A percentile compares a stretch with the other conserved stretches of the same genome.
These are phyloP conservation scores for Margaritifera margaritifera DNA, from an alignment of 2,888 invertebrate species.

Conservation along the genomic window DNA sequence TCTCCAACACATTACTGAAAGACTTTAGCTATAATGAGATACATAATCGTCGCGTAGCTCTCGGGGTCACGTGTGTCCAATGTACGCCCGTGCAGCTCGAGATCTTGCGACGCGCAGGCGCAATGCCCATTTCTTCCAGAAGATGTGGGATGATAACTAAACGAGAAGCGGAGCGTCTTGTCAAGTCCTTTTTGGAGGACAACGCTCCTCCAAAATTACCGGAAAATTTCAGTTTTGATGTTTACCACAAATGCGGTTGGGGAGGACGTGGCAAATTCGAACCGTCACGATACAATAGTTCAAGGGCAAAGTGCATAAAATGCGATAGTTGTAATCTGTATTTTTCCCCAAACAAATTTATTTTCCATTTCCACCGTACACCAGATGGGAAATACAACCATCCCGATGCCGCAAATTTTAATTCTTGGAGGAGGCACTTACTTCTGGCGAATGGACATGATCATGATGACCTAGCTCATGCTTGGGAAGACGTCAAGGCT, in stretches of 20 bases:
- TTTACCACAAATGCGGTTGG: slow-evolving; percentile 96
- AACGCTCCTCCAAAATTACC: slow-evolving; percentile 80
- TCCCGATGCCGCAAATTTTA: slow-evolving; percentile 98
- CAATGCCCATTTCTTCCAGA: slow-evolving; percentile 72
- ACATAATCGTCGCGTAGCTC: slow-evolving; percentile 89
- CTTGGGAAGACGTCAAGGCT: slow-evolving; percentile 98
- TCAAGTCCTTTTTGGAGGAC: slow-evolving; percentile 93
- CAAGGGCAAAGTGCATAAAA: slow-evolving; percentile 97
- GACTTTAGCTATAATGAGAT: slow-evolving; percentile 99
- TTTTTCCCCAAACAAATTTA: slow-evolving; percentile 99
- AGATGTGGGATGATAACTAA: slow-evolving; percentile 91
- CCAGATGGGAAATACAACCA: slow-evolving; percentile 82
- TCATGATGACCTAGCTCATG: slow-evolving; percentile 74
- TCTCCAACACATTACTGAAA: slow-evolving; percentile 94
- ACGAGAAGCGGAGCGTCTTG: slow-evolving; percentile 90
- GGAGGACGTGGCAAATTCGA: slow-evolving; percentile 83
- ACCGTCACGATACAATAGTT: slow-evolving; percentile 77
- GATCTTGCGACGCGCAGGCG: slow-evolving; percentile 88
- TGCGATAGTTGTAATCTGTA: slow-evolving; percentile 94
- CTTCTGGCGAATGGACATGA: slow-evolving; percentile 80
- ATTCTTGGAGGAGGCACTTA: slow-evolving; percentile 97
- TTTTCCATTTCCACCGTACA: slow-evolving; percentile 93
- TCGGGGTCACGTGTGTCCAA: slow-evolving; percentile 90
- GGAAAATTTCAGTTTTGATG: slow-evolving; percentile 95
- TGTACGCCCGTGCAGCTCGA: slow-evolving; percentile 98